phyloP scores from a whole-genome alignment of 1,140 invertebrate genomes.

The Epicauta chinensis region DNA sequence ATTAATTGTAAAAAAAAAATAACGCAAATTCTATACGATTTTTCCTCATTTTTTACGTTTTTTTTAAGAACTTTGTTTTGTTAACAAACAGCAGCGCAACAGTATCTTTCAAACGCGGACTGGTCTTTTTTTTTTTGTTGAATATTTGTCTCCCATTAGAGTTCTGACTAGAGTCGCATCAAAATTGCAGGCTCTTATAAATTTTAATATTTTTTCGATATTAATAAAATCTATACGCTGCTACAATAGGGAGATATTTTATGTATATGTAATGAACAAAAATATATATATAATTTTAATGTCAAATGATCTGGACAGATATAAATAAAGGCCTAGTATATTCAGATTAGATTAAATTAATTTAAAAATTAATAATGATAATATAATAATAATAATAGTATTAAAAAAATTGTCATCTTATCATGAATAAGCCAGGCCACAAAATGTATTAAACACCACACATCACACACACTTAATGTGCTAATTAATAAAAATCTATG shows the following conservation, averaged over 20 bases:
- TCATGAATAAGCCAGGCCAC: conserved; percentile 16
- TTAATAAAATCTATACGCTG: conserved; percentile 4
- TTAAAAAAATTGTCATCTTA: conserved; percentile 2
- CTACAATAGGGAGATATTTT: conserved; percentile 1
- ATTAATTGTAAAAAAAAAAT: conserved; percentile 5
- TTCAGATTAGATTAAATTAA: no score
- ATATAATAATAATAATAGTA: conserved; percentile 6
- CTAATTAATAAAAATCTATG: conserved; percentile 17
- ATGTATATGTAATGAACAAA: conserved; percentile 3
- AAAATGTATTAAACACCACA: conserved; percentile 9
- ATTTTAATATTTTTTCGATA: no score
- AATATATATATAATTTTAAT: no score
- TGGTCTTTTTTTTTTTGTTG: no score
- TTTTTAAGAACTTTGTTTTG: no score
- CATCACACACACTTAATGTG: conserved; percentile 16
- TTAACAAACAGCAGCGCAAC: no score
- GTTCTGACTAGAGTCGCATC: conserved; percentile 13
- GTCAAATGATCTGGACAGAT: no score
- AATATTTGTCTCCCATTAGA: neutral
- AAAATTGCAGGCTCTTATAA: conserved; percentile 10
- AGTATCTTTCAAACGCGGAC: no score
- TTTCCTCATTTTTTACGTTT: no score
- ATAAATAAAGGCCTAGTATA: no score
- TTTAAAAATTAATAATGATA: neutral
- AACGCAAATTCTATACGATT: no score